Conservation (phyloP, 2,113 vertebrate species). For the Naja naja region DNA sequence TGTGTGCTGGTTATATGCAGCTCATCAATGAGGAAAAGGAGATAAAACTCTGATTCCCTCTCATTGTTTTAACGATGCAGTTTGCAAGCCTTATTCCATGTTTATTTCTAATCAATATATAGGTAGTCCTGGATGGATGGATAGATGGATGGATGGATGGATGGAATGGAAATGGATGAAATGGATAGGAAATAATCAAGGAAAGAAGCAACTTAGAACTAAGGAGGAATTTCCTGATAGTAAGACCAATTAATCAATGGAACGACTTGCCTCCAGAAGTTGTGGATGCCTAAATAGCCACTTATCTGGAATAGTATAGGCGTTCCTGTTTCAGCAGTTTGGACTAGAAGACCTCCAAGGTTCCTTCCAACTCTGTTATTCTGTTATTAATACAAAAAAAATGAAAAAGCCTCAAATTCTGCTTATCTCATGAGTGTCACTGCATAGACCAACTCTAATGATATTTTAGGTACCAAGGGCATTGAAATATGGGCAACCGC, state of each 20-base stretch:
- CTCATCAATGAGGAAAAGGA: neutral
- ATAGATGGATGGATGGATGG: too few species aligned
- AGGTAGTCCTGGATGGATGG: neutral
- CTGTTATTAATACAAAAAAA: neutral
- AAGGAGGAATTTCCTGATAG: too few species aligned
- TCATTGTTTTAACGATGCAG: constrained; percentile 59
- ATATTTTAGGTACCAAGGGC: neutral
- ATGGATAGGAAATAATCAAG: neutral
- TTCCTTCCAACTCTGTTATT: neutral
- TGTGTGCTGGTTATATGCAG: neutral
- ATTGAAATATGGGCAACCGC: neutral
- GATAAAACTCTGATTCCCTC: constrained; percentile 1
- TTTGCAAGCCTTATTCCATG: constrained; percentile 55
- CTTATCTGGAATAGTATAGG: neutral
- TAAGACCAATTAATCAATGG: neutral
- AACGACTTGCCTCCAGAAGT: neutral
- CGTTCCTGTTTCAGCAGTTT: neutral
- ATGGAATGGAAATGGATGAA: too few species aligned
- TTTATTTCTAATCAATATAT: constrained; percentile 62
- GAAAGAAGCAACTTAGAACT: too few species aligned
- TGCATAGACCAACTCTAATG: too few species aligned
- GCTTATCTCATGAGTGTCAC: neutral
- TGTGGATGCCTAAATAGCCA: neutral
- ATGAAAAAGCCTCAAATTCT: neutral
- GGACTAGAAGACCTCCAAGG: neutral